Conservation (phyloP, 2,113 vertebrate genomes). For the Chaetura pelagica region DNA sequence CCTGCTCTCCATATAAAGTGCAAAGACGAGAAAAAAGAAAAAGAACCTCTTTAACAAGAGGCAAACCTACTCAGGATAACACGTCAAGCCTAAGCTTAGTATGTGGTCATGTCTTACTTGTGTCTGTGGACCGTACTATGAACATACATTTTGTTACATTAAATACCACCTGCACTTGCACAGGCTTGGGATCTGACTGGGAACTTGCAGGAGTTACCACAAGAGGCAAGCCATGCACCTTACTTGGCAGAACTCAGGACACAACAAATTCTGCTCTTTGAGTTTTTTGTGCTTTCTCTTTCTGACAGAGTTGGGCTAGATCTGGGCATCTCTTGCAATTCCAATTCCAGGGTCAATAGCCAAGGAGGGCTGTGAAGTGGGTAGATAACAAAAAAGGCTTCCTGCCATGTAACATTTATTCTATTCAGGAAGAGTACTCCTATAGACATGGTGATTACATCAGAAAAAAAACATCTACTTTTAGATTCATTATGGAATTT, state of each 20-base stretch:
- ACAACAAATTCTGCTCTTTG: neutral
- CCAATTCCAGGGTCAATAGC: neutral
- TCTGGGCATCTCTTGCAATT: neutral
- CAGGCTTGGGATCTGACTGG: neutral
- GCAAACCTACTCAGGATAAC: neutral
- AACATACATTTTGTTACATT: rapidly evolving
- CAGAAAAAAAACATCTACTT: neutral
- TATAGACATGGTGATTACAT: neutral
- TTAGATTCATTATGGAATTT: neutral
- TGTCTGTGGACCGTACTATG: neutral
- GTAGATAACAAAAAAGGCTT: neutral
- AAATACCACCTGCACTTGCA: neutral
- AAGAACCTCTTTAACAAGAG: neutral
- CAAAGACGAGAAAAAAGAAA: neutral
- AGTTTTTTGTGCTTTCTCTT: neutral
- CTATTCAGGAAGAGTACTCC: neutral
- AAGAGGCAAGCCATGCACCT: neutral
- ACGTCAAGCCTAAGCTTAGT: neutral
- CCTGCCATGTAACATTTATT: neutral
- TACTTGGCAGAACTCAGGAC: neutral
- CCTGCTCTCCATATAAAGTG: neutral
- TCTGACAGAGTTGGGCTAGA: neutral
- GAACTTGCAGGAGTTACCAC: neutral
- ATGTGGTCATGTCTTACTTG: rapidly evolving
- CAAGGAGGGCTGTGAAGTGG: neutral